These are phyloP conservation scores for Scopus umbretta DNA, from an alignment of 2,113 vertebrate genomes.

Conservation along the genomic window DNA sequence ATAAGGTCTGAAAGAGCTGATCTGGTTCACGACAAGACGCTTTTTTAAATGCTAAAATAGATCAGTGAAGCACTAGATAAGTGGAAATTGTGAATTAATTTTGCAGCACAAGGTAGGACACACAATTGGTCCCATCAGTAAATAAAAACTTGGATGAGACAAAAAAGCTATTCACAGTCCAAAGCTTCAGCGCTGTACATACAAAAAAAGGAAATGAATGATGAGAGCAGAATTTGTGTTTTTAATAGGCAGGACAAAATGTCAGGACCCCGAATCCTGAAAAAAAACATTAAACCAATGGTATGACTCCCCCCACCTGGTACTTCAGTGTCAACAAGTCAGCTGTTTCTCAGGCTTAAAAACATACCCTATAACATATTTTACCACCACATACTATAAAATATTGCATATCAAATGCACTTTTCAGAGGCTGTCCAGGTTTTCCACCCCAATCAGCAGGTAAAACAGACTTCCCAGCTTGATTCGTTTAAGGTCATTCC, in stretches of 20 bases:
- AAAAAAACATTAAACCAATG: not conserved
- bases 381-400: not conserved
- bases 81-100: not conserved
- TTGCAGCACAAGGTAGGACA: not conserved
- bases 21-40: not conserved
- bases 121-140: not conserved
- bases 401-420: not conserved
- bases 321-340: not conserved
- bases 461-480: not conserved
- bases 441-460: not conserved
- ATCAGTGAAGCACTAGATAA: not conserved
- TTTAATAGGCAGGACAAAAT: conserved; percentile 41
- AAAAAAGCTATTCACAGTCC: not conserved
- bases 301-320: not conserved
- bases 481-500: not conserved
- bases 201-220: conserved; percentile 26
- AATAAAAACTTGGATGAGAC: not conserved
- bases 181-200: not conserved
- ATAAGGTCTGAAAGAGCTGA: not conserved
- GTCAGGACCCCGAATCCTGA: conserved; percentile 37
- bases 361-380: not conserved
- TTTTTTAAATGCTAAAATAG: not conserved
- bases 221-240: not conserved
- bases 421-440: not conserved
- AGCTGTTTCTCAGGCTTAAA: not conserved